Conservation (phyloP, 2,113 vertebrate genomes). For the Perccottus glenii region DNA sequence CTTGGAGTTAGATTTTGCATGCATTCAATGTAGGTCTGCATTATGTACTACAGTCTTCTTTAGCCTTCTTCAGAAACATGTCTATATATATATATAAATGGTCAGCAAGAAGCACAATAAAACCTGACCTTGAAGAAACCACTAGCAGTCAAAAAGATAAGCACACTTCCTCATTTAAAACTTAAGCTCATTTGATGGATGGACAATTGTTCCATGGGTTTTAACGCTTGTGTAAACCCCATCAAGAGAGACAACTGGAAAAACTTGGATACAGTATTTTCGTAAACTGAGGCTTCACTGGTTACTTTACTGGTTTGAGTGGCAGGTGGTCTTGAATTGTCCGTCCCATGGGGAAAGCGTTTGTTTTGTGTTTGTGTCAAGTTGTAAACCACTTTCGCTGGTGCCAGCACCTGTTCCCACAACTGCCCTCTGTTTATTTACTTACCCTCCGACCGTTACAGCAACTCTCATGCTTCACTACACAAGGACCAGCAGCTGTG, state of each 20-base stretch:
- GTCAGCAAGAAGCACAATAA: constrained; percentile 5
- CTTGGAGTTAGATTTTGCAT: neutral
- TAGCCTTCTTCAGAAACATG: neutral
- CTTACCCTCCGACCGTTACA: constrained; percentile 70
- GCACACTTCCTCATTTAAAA: constrained; percentile 40
- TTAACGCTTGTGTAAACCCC: constrained; percentile 21
- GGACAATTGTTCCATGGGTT: constrained; percentile 25
- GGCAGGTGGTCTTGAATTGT: constrained; percentile 36
- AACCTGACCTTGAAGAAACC: constrained; percentile 18
- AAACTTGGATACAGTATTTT: neutral
- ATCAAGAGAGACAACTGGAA: constrained; percentile 2
- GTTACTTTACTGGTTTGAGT: constrained; percentile 26
- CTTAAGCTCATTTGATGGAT: constrained; percentile 29
- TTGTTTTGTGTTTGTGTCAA: constrained; percentile 55
- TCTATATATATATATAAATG: neutral
- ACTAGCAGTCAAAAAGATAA: constrained; percentile 27
- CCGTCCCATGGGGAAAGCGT: constrained; percentile 41
- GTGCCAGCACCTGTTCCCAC: constrained; percentile 67
- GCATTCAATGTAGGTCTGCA: neutral
- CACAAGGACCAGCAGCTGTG: constrained; percentile 74
- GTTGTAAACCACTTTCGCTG: constrained; percentile 57
- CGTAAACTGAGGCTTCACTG: neutral
- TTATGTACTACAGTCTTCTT: neutral
- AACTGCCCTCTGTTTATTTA: constrained; percentile 71
- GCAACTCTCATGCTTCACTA: constrained; percentile 67